Base-by-base conservation (phyloP, 2,888 invertebrate genomes). In the Colostygia pectinataria region DNA sequence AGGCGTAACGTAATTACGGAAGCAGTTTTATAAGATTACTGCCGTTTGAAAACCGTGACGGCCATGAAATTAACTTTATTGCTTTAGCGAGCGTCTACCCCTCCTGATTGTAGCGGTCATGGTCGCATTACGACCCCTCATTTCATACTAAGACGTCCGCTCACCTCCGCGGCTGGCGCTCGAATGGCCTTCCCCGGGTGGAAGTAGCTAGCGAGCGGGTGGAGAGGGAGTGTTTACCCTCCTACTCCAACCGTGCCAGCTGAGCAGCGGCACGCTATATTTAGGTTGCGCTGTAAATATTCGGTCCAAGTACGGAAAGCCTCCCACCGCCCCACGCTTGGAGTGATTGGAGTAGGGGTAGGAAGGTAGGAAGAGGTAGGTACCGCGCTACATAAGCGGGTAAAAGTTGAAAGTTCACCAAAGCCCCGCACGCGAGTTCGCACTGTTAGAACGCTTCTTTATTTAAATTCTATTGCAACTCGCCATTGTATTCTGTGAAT, bases 381-480 rank as follows among this genome's bases (percentile, higher is more conserved):
- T 48, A 46, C 68, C 72, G 57, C 67, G 68, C 78, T 75, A 83
- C 79, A 77, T 76, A 78, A 80, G 81, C 83, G 83, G 77, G 81
- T 82, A 83, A 84, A 88, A 88, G 89, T 90, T 89, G 84, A 90
- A 88, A 89, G 87, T 89, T 90, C 88, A 87, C 87, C 80, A 82
- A 74, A 82, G 79, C 81, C 77, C 80, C 74, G 80, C 77, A 77
- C 79, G 80, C 74, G 74, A 78, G 80, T 81, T 82, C 80, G 75
- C 77, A 73, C 80, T 80, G 83, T 83, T 81, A 77, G 74, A 85
- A 80, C 78, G 84, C 72, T 86, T 87, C 86, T 88, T 89, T 89
- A 87, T 89, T 89, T 83, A 88, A 87, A 88, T 85, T 84, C 80
- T 80, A 90, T 92, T 83, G 91, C 91, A 91, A 91, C 90, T 86